Percentiles rank a stretch among this genome's conserved stretches.
These are phyloP conservation scores for Oncorhynchus nerka DNA, from an alignment of 2,113 vertebrate genomes.

Conservation along the genomic window DNA sequence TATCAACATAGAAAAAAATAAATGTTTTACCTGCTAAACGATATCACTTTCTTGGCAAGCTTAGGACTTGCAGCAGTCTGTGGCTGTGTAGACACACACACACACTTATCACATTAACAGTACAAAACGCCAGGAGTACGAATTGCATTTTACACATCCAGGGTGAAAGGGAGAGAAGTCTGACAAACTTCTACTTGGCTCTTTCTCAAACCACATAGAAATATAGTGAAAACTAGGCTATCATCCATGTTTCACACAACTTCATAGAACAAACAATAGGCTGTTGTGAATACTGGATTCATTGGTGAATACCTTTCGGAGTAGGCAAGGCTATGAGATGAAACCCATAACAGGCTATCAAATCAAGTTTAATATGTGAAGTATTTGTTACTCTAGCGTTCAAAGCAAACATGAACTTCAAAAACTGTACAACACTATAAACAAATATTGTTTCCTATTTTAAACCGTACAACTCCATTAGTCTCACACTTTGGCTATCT, in stretches of 20 bases:
- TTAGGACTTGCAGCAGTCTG: background rate
- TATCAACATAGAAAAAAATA: no score
- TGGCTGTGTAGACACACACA: background rate
- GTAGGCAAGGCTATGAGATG: no score
- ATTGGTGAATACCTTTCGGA: background rate
- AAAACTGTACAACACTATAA: background rate
- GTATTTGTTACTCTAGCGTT: background rate
- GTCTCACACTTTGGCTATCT: slow-evolving; percentile 61
- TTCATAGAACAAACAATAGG: background rate
- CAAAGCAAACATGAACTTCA: background rate
- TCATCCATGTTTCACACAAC: background rate
- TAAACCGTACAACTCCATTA: no score
- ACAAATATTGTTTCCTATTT: background rate
- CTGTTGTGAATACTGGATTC: background rate
- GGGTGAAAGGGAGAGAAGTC: background rate
- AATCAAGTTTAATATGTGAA: background rate
- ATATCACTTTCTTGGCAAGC: slow-evolving; percentile 48
- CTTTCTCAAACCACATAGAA: background rate
- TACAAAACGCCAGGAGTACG: background rate
- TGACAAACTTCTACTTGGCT: background rate
- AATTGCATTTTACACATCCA: background rate
- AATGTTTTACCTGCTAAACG: slow-evolving; percentile 35
- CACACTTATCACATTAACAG: background rate
- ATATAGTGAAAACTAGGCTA: background rate
- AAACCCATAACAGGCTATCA: background rate